A percentile compares a stretch with the other conserved stretches of the same genome.
Conservation (phyloP, 2,888 invertebrate genomes). For the Morpho deidamia region DNA sequence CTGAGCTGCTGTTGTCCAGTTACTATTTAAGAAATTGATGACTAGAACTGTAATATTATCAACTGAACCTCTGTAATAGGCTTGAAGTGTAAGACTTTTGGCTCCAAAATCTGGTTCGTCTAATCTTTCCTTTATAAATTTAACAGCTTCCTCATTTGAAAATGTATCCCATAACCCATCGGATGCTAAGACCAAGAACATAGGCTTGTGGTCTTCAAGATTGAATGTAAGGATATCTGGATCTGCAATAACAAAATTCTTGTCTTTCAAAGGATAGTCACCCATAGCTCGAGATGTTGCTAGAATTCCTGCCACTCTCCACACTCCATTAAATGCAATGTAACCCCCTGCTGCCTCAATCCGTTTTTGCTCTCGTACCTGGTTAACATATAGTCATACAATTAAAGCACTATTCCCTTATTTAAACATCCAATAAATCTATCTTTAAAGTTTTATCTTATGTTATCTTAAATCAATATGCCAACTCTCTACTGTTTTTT, state of each 20-base stretch:
- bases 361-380: slow-evolving; percentile 92
- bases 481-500: too few relatives aligned
- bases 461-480: too few relatives aligned
- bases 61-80: slow-evolving; percentile 93
- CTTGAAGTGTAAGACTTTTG: slow-evolving; percentile 92
- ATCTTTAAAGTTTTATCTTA: too few relatives aligned
- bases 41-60: slow-evolving; percentile 98
- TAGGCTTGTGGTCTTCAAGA: slow-evolving; percentile 89
- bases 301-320: slow-evolving; percentile 96
- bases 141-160: slow-evolving; percentile 95
- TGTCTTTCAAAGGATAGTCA: slow-evolving; percentile 96
- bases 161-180: slow-evolving; percentile 99
- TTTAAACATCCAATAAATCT: too few relatives aligned
- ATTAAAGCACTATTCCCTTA: too few relatives aligned
- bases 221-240: slow-evolving; percentile 97
- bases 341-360: slow-evolving; percentile 97
- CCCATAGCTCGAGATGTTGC: slow-evolving; percentile 97
- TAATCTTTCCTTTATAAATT: slow-evolving; percentile 90
- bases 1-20: slow-evolving; percentile 39
- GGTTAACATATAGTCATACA: slow-evolving; percentile 12
- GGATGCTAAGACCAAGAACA: slow-evolving; percentile 94
- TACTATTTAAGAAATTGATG: slow-evolving; percentile 85
- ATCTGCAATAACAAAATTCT: slow-evolving; percentile 95
- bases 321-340: slow-evolving; percentile 96
- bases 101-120: slow-evolving; percentile 94